A percentile compares a stretch with the other conserved stretches of the same genome.
These are phyloP conservation scores for Merodon equestris DNA, from an alignment of 2,888 invertebrate species.

Conservation along the genomic window DNA sequence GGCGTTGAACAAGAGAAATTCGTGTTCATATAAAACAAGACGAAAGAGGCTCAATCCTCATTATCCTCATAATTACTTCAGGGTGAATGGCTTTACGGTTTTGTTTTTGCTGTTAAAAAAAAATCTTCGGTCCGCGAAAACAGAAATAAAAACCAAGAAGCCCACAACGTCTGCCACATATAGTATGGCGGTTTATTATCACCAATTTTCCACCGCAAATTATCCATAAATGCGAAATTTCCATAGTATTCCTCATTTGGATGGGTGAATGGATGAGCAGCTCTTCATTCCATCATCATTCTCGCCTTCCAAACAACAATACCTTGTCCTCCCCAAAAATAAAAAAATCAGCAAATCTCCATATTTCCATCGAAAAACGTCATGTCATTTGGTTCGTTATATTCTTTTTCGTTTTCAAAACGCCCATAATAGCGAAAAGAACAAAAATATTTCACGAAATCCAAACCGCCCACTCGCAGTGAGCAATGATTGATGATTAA, in stretches of 20 bases:
- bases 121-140: too few species aligned
- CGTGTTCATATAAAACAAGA: too few species aligned
- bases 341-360: neutral
- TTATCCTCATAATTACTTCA: too few species aligned
- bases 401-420: neutral
- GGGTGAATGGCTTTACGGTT: too few species aligned
- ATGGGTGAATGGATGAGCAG: slow-evolving; percentile 41
- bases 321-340: slow-evolving; percentile 7
- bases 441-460: slow-evolving; percentile 21
- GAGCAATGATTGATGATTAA: slow-evolving; percentile 48
- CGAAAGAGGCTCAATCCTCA: too few species aligned
- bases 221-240: slow-evolving; percentile 40
- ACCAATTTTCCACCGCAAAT: slow-evolving; percentile 38
- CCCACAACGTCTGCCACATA: too few species aligned
- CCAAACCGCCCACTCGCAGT: slow-evolving; percentile 9
- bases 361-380: slow-evolving; percentile 25
- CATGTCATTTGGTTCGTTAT: slow-evolving; percentile 17
- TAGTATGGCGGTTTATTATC: too few species aligned
- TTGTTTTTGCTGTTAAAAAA: too few species aligned
- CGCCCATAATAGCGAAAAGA: neutral
- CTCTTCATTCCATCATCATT: slow-evolving; percentile 38
- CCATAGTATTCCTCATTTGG: slow-evolving; percentile 5
- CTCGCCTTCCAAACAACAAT: slow-evolving; percentile 44
- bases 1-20: too few species aligned
- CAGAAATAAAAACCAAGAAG: too few species aligned